phyloP scores from a whole-genome alignment of 2,797 vertebrate genomes.

The Acanthurus tractus region DNA sequence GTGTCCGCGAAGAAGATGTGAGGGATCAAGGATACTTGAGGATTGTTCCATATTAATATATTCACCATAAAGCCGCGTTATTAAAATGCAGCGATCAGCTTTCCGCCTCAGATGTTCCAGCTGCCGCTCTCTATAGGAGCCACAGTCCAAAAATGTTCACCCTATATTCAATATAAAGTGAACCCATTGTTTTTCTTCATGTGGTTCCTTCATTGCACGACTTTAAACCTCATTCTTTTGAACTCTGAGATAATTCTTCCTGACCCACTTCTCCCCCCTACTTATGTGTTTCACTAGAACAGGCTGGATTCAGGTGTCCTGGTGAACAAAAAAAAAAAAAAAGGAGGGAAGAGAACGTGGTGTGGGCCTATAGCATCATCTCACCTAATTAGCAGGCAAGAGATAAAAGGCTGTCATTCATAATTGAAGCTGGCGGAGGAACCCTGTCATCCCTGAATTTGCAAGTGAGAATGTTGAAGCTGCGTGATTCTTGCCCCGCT shows the following conservation, averaged over 20 bases:
- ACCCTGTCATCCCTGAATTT: constrained; percentile 83
- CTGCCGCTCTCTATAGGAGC: constrained; percentile 26
- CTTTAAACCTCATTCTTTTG: constrained; percentile 57
- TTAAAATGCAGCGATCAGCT: constrained; percentile 33
- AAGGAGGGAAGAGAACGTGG: constrained; percentile 29
- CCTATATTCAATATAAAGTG: constrained; percentile 18
- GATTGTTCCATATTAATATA: constrained; percentile 47
- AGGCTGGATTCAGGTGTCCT: constrained; percentile 62
- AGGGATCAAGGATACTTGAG: constrained; percentile 30
- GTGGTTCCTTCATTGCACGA: constrained; percentile 19
- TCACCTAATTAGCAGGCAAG: constrained; percentile 80
- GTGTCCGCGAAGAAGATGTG: constrained; percentile 9
- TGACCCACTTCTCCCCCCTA: constrained; percentile 52
- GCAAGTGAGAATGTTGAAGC: constrained; percentile 79
- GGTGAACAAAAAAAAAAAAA: constrained; percentile 38
- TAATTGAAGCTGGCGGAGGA: constrained; percentile 82
- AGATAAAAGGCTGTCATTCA: constrained; percentile 87
- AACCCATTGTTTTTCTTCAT: constrained; percentile 18
- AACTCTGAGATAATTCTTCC: constrained; percentile 55
- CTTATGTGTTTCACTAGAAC: constrained; percentile 40
- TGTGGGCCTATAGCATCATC: constrained; percentile 64
- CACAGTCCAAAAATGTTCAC: neutral
- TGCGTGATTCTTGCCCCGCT: constrained; percentile 72
- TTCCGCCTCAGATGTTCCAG: constrained; percentile 15
- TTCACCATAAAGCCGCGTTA: constrained; percentile 42